Evolutionary conservation across 2,113 vertebrate genomes (phyloP), one percentile per base, ranked within the genome.

Genomic region (Pleuronectes platessa): DNA sequence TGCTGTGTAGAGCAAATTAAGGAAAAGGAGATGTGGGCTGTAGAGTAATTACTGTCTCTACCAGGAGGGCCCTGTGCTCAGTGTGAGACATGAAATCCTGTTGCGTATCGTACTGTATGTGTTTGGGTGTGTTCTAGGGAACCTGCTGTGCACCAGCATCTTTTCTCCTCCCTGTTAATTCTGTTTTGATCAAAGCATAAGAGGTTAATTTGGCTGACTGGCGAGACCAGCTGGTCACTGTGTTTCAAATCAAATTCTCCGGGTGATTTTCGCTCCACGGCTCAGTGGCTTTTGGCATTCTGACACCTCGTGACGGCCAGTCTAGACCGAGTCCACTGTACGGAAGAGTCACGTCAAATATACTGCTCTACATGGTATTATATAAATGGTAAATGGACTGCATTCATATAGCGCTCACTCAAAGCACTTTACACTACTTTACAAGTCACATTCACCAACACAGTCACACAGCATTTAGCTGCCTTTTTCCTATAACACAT

Each of bases 131-230:
- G 73, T 85, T 83, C 54, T 51, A 64, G 71, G 66, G 31, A 72
- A 37, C 84, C 77, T 73, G 81, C 88, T 89, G 84, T 66, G 88
- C 76, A 62, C 67, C 76, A 86, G 76, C 67, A 82, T 90, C 84
- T 83, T 79, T 65, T 82, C 83, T 83, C 87, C 78, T 81, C 54
- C 84, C 65, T 68, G 77, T 88, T 92, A 88, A 88, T 93, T 90
- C 74, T 91, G 78, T 93, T 93, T 92, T 90, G 80, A 93, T 93
- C 90, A 92, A 91, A 91, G 64, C 83, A 86, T 62, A 42, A 79
- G 86, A 81, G 86, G 87, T 89, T 89, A 81, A 89, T 91, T 89
- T 90, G 81, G 89, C 84, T 70, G 78, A 74, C 79, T 86, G 76
- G 71, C 62, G 77, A 66, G 68, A 88, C 80, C 93, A 93, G 88